These are phyloP conservation scores for Asobara japonica DNA, from an alignment of 1,140 invertebrate species.

Conservation along the genomic window DNA sequence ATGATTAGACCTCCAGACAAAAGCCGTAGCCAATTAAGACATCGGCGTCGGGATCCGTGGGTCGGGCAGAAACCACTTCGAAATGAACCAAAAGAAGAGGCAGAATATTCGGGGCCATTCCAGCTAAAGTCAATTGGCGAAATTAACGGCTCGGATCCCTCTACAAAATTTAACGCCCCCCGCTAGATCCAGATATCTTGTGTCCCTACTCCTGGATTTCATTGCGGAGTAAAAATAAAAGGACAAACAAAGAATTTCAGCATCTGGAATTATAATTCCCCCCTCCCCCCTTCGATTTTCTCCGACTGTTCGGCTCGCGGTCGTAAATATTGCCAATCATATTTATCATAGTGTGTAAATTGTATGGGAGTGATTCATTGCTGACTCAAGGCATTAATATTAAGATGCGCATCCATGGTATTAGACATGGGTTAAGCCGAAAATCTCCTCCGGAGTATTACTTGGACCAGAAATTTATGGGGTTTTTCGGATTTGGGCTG, in stretches of 20 bases:
- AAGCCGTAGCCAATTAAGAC: slow-evolving; percentile 61
- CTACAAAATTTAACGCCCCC: neutral
- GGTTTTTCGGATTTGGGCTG: neutral
- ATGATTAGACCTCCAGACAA: slow-evolving; percentile 16
- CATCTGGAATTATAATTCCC: slow-evolving; percentile 13
- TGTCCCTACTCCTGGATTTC: neutral
- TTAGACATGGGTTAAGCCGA: slow-evolving; percentile 8
- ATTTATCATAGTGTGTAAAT: slow-evolving; percentile 28
- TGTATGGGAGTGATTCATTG: neutral
- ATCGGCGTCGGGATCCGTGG: slow-evolving; percentile 49
- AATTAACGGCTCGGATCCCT: slow-evolving; percentile 44
- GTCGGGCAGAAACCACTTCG: slow-evolving; percentile 46
- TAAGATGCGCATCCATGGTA: slow-evolving; percentile 17
- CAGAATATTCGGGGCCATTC: neutral
- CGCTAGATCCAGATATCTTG: neutral
- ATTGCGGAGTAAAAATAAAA: too few relatives aligned
- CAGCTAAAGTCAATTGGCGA: slow-evolving; percentile 51
- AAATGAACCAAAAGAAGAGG: neutral
- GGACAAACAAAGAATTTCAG: neutral
- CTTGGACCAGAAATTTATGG: neutral
- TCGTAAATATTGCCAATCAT: slow-evolving; percentile 31
- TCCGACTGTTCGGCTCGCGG: slow-evolving; percentile 4
- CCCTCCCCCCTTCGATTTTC: neutral
- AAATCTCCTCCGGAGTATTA: neutral
- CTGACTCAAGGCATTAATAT: slow-evolving; percentile 20